Conservation (phyloP, 1,140 invertebrate genomes). For the Aphaenogaster rudis region DNA sequence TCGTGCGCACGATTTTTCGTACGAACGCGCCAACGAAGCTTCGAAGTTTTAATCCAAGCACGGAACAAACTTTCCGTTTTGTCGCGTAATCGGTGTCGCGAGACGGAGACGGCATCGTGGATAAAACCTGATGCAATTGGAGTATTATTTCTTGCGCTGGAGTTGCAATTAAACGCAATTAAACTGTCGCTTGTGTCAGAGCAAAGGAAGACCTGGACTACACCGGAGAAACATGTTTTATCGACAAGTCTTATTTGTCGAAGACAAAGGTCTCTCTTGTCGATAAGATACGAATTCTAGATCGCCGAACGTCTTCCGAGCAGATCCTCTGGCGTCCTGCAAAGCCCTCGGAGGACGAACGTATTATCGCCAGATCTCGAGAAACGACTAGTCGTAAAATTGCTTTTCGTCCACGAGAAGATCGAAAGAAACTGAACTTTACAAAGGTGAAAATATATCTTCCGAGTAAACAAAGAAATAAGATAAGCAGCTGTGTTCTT, state of each 20-base stretch:
- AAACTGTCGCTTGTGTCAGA: neutral
- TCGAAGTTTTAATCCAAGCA: neutral
- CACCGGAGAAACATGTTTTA: conserved; percentile 35
- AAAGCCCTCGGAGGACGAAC: neutral
- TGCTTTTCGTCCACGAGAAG: neutral
- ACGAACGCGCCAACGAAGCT: neutral
- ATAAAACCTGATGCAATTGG: conserved; percentile 52
- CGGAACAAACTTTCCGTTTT: conserved; percentile 44
- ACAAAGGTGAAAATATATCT: neutral
- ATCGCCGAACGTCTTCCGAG: conserved; percentile 23
- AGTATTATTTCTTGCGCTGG: conserved; percentile 60
- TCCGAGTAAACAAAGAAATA: neutral
- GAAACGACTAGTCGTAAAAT: conserved; percentile 42
- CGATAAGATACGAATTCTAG: conserved; percentile 46
- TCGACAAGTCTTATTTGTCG: conserved; percentile 35
- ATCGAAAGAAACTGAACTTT: conserved; percentile 23
- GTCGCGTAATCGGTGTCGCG: conserved; percentile 41
- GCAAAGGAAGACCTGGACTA: neutral
- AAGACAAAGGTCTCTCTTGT: conserved; percentile 27
- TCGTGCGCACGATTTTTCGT: conserved; percentile 17
- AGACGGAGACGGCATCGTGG: neutral
- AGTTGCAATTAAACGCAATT: conserved; percentile 47
- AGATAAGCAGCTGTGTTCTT: neutral
- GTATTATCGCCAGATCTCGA: conserved; percentile 40
- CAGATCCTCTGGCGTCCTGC: neutral